Percentiles rank a stretch among this genome's conserved stretches.
Evolutionary conservation across 2,797 vertebrate genomes (phyloP).

Genomic region (Gallinago solitaria): DNA sequence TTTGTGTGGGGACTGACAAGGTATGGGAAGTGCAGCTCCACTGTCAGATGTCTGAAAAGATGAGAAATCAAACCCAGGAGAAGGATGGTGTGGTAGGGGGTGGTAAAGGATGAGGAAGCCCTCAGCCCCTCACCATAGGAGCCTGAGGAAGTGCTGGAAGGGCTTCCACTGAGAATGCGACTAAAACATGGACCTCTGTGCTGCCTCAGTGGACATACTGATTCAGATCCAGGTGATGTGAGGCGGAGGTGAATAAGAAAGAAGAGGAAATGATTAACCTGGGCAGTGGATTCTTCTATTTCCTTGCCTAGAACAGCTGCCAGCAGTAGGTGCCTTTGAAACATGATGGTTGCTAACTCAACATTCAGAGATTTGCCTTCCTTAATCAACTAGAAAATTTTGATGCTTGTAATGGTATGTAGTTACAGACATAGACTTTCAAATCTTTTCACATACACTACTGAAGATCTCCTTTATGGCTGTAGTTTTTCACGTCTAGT

Average conservation of each 20-base stretch:
- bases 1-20: background rate
- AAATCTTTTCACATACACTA: background rate
- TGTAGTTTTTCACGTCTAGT: background rate
- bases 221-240: background rate
- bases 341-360: background rate
- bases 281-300: background rate
- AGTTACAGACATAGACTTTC: background rate
- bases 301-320: background rate
- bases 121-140: background rate
- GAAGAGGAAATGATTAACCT: background rate
- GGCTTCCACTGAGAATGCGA: background rate
- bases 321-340: background rate
- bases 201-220: background rate
- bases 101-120: background rate
- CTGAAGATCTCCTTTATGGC: background rate
- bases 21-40: background rate
- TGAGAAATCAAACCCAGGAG: background rate
- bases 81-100: background rate
- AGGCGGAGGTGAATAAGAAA: background rate
- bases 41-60: background rate
- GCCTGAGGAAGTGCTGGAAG: fast-evolving
- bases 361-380: background rate
- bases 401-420: background rate
- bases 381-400: background rate
- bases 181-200: fast-evolving